Evolutionary conservation across 2,888 invertebrate species (phyloP).

Genomic region (Gastrophysa polygoni): DNA sequence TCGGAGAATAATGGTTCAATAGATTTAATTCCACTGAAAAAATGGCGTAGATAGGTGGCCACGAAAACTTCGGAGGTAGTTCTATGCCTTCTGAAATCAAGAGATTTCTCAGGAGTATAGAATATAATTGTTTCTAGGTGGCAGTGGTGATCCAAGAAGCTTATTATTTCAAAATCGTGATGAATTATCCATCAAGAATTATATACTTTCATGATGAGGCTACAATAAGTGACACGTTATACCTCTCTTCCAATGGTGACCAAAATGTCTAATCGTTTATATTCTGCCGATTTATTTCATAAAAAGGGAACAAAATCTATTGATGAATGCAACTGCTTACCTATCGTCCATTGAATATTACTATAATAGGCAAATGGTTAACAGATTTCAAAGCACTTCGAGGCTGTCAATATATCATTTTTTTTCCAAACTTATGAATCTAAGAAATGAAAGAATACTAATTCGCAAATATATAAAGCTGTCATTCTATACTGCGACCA

Average conservation of each 20-base stretch:
- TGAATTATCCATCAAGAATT: too few relatives aligned
- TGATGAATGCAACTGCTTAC: neutral
- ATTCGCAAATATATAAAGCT: conserved; percentile 25
- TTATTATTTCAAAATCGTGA: too few relatives aligned
- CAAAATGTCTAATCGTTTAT: neutral
- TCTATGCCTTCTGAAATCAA: too few relatives aligned
- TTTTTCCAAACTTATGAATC: neutral
- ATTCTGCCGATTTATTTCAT: neutral
- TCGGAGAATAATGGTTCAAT: neutral
- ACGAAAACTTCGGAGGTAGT: too few relatives aligned
- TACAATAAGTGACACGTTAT: too few relatives aligned
- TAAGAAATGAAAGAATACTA: neutral
- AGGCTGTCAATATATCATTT: neutral
- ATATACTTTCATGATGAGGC: too few relatives aligned
- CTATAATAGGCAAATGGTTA: neutral
- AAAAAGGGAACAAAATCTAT: neutral
- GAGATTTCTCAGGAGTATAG: too few relatives aligned
- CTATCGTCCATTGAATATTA: neutral
- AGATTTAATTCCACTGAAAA: neutral
- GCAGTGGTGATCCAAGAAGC: too few relatives aligned
- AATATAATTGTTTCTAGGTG: too few relatives aligned
- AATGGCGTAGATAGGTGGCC: too few relatives aligned
- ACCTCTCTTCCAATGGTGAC: too few relatives aligned
- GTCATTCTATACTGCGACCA: conserved; percentile 17
- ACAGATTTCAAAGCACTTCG: neutral